These are phyloP conservation scores for Melanocharis versteri DNA, from an alignment of 2,113 vertebrate genomes.

Conservation along the genomic window DNA sequence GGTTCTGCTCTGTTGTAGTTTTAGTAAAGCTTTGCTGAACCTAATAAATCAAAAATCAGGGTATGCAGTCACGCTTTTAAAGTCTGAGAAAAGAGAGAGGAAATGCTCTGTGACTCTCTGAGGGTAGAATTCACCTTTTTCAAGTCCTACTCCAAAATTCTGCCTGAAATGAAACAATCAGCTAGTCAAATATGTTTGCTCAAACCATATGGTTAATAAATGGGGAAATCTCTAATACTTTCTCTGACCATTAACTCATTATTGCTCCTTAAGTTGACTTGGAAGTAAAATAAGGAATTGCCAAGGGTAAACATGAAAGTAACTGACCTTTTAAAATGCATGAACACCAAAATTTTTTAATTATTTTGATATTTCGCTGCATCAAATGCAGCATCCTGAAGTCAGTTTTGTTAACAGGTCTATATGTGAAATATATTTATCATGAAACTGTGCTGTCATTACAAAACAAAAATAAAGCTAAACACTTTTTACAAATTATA, in stretches of 20 bases:
- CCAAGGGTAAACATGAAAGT: neutral
- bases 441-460: neutral
- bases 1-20: neutral
- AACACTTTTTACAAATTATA: slow-evolving; percentile 13
- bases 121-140: neutral
- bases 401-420: neutral
- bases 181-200: neutral
- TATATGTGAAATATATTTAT: neutral
- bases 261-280: neutral
- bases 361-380: neutral
- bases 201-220: neutral
- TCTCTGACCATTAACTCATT: neutral
- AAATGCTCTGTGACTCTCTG: neutral
- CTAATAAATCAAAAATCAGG: neutral
- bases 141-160: neutral
- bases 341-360: neutral
- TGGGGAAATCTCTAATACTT: neutral
- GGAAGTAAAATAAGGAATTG: neutral
- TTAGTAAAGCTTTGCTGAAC: neutral
- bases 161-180: neutral
- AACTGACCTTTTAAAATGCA: neutral
- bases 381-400: neutral
- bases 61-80: neutral
- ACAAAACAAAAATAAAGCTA: slow-evolving; percentile 32
- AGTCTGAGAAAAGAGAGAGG: neutral